Base-by-base conservation (phyloP, 2,888 invertebrate genomes). In the Bimastos eiseni region DNA sequence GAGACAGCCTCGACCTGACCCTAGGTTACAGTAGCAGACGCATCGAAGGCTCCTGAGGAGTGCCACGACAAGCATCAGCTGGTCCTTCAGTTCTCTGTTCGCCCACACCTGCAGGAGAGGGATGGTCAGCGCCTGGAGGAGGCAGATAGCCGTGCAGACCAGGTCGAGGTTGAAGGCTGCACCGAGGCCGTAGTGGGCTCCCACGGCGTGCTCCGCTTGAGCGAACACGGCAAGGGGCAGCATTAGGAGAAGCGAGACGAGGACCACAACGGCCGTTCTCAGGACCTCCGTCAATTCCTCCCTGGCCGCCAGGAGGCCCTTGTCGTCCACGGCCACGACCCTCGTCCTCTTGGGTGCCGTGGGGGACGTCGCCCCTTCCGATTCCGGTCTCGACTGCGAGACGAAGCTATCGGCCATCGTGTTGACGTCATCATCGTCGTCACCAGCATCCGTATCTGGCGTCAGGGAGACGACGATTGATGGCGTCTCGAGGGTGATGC, bases 11-110 rank as follows among this genome's bases (percentile, higher is more conserved):
- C 83, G 89, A 38, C 89, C 90, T 24, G 89, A 37, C 34, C 90
- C 91, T 13, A 92, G 15, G 88, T 92, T 91, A 89, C 92, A 92
- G 91, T 92, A 92, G 89, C 92, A 92, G 84, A 92, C 91, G 89
- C 92, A 92, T 55, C 84, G 91, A 90, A 91, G 91, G 41, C 91
- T 90, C 13, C 91, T 91, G 86, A 92, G 38, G n/a, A 89, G 84
- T 37, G 84, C 41, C 41, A 83, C 83, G n/a, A 92, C 88, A 13
- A 89, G 88, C n/a, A 88, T 24, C 89, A 92, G 89, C 17, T 90
- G 91, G 19, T 90, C 89, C 89, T 89, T 70, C 38, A 92, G 86
- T 55, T 91, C 88, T 17, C 89, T 89, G 90, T 92, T 91, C 88
- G 91, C 89, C 91, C 92, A 92, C 41, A 90, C 90, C 38, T 91